Evolutionary conservation across 2,888 invertebrate species (phyloP).

Genomic region (Dicranocentrus wangi): DNA sequence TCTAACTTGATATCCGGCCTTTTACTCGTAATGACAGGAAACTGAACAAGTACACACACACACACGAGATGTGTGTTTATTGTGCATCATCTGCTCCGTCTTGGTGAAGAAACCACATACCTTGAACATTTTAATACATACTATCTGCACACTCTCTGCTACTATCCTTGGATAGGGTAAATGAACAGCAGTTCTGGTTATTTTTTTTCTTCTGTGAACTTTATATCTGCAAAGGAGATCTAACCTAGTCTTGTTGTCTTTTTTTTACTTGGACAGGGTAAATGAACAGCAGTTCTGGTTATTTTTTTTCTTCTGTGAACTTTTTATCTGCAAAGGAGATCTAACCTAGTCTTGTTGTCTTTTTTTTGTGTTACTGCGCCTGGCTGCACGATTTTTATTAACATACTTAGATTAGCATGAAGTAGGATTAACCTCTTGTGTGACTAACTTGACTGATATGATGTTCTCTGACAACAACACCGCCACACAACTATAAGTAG

Average conservation of each 20-base stretch:
- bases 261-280: background rate
- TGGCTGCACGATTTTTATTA: slow-evolving; percentile 10
- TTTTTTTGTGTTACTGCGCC: background rate
- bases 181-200: background rate
- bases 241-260: slow-evolving; percentile 26
- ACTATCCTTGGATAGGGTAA: background rate
- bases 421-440: background rate
- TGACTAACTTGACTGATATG: background rate
- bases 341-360: slow-evolving; percentile 27
- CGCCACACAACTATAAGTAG: background rate
- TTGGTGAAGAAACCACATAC: too few species aligned
- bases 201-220: background rate
- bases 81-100: background rate
- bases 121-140: background rate
- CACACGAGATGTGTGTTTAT: background rate
- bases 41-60: slow-evolving; percentile 55
- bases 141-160: background rate
- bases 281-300: background rate
- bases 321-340: background rate
- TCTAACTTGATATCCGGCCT: slow-evolving; percentile 9
- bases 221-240: background rate
- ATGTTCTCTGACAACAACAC: background rate
- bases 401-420: background rate
- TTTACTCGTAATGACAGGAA: slow-evolving; percentile 51
- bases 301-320: background rate